A percentile compares a stretch with the other conserved stretches of the same genome.
phyloP scores from a whole-genome alignment of 2,888 invertebrate species.

The Macaria notata region DNA sequence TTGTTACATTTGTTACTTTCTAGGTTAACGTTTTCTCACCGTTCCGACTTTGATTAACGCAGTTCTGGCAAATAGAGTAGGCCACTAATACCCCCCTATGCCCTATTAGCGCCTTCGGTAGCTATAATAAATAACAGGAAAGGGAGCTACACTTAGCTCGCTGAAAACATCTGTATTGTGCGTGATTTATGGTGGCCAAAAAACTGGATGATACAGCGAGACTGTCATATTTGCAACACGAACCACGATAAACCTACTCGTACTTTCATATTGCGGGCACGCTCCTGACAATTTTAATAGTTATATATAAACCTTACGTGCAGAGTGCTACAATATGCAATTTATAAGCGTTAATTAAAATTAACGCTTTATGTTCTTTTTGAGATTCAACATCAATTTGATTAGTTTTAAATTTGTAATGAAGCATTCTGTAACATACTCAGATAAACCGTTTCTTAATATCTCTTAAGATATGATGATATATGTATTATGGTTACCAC shows the following conservation, averaged over 20 bases:
- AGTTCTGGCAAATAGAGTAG: constrained; percentile 32
- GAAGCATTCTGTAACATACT: no score
- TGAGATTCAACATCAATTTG: no score
- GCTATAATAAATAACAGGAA: constrained; percentile 35
- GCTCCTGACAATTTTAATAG: neutral
- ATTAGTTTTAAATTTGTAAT: no score
- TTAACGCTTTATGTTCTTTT: no score
- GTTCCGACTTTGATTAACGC: constrained; percentile 35
- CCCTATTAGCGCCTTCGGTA: constrained; percentile 34
- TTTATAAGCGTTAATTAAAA: no score
- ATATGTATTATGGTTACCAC: no score
- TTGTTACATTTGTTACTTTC: constrained; percentile 30
- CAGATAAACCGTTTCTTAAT: no score
- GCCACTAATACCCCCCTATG: constrained; percentile 35
- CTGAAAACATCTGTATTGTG: constrained; percentile 30
- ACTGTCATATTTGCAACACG: constrained; percentile 3
- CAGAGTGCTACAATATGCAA: no score
- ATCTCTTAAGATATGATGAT: no score
- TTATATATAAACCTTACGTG: no score
- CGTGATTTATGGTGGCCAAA: constrained; percentile 30
- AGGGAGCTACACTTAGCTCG: constrained; percentile 31
- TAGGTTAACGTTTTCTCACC: constrained; percentile 31
- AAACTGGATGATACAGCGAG: constrained; percentile 19
- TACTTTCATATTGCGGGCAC: constrained; percentile 15
- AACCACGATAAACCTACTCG: neutral